Percentiles rank a stretch among this genome's conserved stretches.
Evolutionary conservation across 2,113 vertebrate genomes (phyloP).

Genomic region (Notothenia coriiceps): DNA sequence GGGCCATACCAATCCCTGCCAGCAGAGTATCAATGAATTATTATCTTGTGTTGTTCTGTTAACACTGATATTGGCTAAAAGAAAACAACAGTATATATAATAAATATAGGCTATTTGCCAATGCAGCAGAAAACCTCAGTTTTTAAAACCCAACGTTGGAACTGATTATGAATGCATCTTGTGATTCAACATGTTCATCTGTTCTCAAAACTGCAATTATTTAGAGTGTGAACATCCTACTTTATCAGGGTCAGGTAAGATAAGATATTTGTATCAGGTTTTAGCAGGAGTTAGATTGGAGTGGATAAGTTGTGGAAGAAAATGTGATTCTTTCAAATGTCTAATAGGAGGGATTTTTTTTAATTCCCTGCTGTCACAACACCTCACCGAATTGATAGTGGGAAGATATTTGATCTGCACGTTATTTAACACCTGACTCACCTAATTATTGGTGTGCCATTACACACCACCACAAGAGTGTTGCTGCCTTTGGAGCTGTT

Average conservation of each 20-base stretch:
- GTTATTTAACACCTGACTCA: slow-evolving; percentile 47
- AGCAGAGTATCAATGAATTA: no score
- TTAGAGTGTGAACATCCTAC: neutral
- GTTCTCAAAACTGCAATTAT: neutral
- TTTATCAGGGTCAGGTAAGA: neutral
- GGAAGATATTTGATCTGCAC: slow-evolving; percentile 37
- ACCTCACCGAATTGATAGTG: slow-evolving; percentile 19
- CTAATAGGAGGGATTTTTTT: slow-evolving; percentile 19
- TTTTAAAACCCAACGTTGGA: no score
- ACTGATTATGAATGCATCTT: neutral
- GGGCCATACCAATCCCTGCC: no score
- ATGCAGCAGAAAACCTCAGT: no score
- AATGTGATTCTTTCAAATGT: neutral
- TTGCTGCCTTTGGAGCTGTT: slow-evolving; percentile 5
- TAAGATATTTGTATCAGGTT: neutral
- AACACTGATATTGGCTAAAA: no score
- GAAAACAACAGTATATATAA: no score
- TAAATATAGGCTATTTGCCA: no score
- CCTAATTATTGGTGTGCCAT: slow-evolving; percentile 30
- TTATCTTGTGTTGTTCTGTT: no score
- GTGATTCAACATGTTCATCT: slow-evolving; percentile 8
- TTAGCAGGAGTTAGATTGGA: neutral
- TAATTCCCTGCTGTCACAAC: slow-evolving; percentile 37
- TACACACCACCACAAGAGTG: slow-evolving; percentile 2
- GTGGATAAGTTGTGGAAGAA: neutral